phyloP scores from a whole-genome alignment of 2,888 invertebrate species.

The Candidula unifasciata region DNA sequence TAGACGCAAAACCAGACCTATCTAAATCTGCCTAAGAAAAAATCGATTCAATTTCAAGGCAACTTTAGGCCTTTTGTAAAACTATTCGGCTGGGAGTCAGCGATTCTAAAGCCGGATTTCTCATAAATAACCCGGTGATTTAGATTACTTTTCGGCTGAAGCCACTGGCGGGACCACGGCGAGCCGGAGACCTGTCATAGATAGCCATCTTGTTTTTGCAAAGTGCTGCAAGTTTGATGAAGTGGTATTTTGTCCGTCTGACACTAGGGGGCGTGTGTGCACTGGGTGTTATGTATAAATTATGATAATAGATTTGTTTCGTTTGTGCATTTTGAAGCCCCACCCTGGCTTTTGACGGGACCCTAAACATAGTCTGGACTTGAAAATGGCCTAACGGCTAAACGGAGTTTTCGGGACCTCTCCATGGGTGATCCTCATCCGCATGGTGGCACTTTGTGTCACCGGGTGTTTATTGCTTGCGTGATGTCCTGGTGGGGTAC shows the following conservation, averaged over 20 bases:
- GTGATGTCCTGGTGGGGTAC: too few species aligned
- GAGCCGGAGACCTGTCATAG: background rate
- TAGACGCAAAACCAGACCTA: background rate
- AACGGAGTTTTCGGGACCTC: too few species aligned
- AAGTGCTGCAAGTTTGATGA: background rate
- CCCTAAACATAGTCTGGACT: too few species aligned
- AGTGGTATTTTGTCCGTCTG: background rate
- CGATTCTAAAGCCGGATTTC: background rate
- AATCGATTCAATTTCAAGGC: background rate
- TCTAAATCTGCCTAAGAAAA: background rate
- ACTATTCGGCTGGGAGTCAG: background rate
- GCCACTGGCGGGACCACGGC: background rate
- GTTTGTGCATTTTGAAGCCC: too few species aligned
- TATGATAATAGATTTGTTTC: background rate
- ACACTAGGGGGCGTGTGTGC: background rate
- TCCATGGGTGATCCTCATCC: too few species aligned
- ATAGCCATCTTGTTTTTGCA: background rate
- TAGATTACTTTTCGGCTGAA: background rate
- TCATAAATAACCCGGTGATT: background rate
- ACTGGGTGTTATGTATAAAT: background rate
- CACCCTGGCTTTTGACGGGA: too few species aligned
- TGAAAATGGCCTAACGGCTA: too few species aligned
- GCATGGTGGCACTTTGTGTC: too few species aligned
- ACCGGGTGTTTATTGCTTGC: too few species aligned
- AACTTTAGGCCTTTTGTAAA: background rate